These are phyloP conservation scores for Odocoileus virginianus DNA, from an alignment of 2,113 vertebrate genomes.

Conservation along the genomic window DNA sequence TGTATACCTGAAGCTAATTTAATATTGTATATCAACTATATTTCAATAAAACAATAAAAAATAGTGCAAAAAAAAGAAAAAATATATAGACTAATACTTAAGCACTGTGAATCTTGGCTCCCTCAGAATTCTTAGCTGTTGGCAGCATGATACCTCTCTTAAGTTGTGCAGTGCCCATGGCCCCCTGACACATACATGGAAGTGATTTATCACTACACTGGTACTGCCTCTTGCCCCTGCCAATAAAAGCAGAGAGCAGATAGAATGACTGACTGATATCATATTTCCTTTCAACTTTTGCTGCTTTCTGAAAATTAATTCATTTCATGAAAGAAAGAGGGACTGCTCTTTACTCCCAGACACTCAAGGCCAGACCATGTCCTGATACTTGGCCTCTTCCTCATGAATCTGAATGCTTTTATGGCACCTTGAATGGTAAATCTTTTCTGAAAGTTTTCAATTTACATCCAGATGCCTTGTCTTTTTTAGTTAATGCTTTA, in stretches of 20 bases:
- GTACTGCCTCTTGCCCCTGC: background rate
- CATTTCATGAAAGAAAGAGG: background rate
- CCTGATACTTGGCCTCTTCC: background rate
- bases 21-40: background rate
- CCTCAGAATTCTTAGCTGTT: background rate
- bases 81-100: background rate
- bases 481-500: background rate
- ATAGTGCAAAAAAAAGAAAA: background rate
- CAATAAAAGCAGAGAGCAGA: background rate
- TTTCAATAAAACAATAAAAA: background rate
- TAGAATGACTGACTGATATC: background rate
- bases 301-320: background rate
- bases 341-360: background rate
- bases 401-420: background rate
- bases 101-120: background rate
- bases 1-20: background rate
- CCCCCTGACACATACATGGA: background rate
- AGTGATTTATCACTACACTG: background rate
- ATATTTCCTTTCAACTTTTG: background rate
- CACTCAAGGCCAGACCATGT: background rate
- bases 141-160: background rate
- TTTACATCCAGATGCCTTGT: background rate
- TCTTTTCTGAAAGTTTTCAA: background rate
- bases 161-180: fast-evolving
- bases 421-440: background rate